phyloP scores from a whole-genome alignment of 2,113 vertebrate species.

The Esox niger region DNA sequence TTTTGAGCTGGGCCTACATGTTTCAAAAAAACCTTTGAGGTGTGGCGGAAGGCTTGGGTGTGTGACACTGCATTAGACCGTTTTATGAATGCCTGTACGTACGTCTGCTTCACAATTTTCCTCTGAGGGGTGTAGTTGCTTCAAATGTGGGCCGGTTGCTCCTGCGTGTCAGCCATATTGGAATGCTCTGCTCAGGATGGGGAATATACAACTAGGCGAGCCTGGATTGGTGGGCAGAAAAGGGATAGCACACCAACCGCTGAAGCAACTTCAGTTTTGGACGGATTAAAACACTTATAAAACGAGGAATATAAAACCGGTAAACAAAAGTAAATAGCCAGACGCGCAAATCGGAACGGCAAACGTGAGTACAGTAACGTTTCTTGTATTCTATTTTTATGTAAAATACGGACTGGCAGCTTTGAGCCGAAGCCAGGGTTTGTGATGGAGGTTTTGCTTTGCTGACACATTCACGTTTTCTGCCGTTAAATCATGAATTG shows the following conservation, averaged over 20 bases:
- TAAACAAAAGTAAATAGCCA: background rate
- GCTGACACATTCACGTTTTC: background rate
- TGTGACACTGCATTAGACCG: background rate
- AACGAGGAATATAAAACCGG: background rate
- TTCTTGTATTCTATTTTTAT: background rate
- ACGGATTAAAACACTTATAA: background rate
- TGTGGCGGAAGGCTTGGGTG: background rate
- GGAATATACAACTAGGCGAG: background rate
- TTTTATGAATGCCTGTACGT: background rate
- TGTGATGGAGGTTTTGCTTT: background rate
- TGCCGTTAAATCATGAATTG: background rate
- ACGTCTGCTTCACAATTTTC: background rate
- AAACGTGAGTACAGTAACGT: background rate
- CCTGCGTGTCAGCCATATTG: constrained; percentile 4
- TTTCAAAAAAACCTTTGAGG: no score
- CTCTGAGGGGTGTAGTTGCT: background rate
- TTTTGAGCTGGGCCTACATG: no score
- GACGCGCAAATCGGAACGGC: background rate
- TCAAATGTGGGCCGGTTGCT: background rate
- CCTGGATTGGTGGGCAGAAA: background rate
- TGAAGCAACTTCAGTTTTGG: background rate
- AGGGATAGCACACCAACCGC: background rate
- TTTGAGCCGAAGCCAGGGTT: background rate
- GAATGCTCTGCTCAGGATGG: background rate
- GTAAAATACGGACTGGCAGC: background rate